Conservation (phyloP, 2,797 vertebrate species). For the Masticophis lateralis region DNA sequence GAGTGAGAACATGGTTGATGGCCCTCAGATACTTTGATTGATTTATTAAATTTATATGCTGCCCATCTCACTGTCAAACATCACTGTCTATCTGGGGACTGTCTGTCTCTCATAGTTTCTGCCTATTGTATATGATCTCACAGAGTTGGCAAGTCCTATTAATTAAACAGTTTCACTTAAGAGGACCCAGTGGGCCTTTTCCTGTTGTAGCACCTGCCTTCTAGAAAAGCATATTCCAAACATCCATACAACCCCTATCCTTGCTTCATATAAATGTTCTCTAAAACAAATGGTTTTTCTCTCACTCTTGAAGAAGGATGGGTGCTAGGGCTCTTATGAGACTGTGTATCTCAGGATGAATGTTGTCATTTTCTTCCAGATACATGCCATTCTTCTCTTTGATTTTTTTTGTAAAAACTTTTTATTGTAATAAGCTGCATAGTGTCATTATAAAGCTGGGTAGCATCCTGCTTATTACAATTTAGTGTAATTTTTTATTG, state of each 20-base stretch:
- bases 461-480: neutral
- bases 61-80: neutral
- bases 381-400: neutral
- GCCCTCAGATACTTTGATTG: neutral
- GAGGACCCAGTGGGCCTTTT: neutral
- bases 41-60: neutral
- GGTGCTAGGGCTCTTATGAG: neutral
- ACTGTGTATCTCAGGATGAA: neutral
- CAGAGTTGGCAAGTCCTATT: neutral
- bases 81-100: neutral
- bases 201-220: neutral
- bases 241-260: neutral
- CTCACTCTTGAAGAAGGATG: neutral
- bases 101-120: neutral
- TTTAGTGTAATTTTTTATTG: neutral
- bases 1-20: neutral
- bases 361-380: neutral
- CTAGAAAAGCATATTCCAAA: neutral
- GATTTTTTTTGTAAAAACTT: neutral
- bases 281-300: neutral
- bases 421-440: neutral
- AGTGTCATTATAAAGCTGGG: neutral
- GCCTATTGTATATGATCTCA: neutral
- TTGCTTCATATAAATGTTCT: neutral
- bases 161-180: neutral